Base-by-base conservation (phyloP, 2,888 invertebrate genomes). In the Nemoura dubitans region DNA sequence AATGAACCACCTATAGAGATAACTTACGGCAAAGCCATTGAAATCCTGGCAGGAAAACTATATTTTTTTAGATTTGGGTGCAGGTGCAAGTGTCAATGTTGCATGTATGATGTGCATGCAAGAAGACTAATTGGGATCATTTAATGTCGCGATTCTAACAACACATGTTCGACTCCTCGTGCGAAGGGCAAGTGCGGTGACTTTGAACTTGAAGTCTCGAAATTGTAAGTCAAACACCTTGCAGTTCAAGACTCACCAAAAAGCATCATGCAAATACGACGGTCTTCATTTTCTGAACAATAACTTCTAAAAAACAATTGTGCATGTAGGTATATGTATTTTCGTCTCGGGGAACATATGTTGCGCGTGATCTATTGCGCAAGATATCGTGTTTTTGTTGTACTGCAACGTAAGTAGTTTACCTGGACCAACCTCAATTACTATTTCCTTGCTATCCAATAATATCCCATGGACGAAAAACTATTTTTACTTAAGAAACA, bases 401-500 rank as follows among this genome's bases (percentile, higher is more conserved):
- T 3, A n/a, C n/a, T n/a, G 36, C 10, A 59, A 21, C 6, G 59
- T 59, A 59, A 16, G 14, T 59, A 59, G 59, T 59, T 59, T 59
- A 59, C 59, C 59, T 59, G 59, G 59, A 16, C 59, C 59, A 59
- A 59, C 59, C 59, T 59, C 59, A 59, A 59, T 59, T 59, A 59
- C 3, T 36, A 36, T 36, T 36, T 10, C 36, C 36, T 59, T 59
- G 16, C 59, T 59, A 1, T 16, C 59, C 14, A 59, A 21, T 59
- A 21, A 3, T 59, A 2, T 21, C 2, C 36, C 16, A 14, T 1
- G 21, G 59, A 59, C 1, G 59, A 59, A 59, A 59, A 59, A 59
- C 59, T 59, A 59, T 59, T 1, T 59, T 36, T 59, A 59, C 59
- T 59, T 21, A 59, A 14, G 3, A 59, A 59, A 7, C 59, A 59